These are phyloP conservation scores for Chamaea fasciata DNA, from an alignment of 2,113 vertebrate species.

Conservation along the genomic window DNA sequence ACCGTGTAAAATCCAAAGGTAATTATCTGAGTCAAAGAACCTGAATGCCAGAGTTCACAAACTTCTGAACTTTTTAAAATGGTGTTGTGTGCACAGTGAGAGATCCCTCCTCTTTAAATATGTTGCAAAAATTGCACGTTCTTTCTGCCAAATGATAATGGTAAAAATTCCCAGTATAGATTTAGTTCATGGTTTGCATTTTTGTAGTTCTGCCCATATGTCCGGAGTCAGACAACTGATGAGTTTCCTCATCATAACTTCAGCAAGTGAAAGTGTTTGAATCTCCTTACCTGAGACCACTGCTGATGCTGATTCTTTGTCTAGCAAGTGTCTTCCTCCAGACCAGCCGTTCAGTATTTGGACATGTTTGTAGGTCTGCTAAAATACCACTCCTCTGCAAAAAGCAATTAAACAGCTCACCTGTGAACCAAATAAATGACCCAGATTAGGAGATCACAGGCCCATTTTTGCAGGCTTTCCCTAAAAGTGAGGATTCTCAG, in stretches of 20 bases:
- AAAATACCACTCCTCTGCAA: background rate
- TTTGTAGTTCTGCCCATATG: fast-evolving
- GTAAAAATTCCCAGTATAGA: background rate
- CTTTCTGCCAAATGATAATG: background rate
- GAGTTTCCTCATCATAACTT: background rate
- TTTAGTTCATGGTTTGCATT: background rate
- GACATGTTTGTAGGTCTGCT: background rate
- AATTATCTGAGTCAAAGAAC: constrained; percentile 59
- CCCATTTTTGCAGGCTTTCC: background rate
- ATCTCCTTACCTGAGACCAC: background rate
- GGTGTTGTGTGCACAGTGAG: background rate
- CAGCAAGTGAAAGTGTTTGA: background rate
- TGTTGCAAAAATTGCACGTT: background rate
- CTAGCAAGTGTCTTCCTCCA: background rate
- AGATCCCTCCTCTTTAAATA: background rate
- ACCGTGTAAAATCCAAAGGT: constrained; percentile 51
- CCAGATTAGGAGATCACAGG: background rate
- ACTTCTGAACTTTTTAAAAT: constrained; percentile 35
- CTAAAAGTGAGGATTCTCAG: background rate
- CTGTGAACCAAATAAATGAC: background rate
- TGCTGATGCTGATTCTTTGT: background rate
- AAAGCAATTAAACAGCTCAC: background rate
- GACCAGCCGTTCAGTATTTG: background rate
- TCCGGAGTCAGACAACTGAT: background rate
- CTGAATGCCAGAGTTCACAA: constrained; percentile 41